Evolutionary conservation across 35 echinoderm and acorn worm genomes (phyloP).

Genomic region (Apostichopus parvimensis): DNA sequence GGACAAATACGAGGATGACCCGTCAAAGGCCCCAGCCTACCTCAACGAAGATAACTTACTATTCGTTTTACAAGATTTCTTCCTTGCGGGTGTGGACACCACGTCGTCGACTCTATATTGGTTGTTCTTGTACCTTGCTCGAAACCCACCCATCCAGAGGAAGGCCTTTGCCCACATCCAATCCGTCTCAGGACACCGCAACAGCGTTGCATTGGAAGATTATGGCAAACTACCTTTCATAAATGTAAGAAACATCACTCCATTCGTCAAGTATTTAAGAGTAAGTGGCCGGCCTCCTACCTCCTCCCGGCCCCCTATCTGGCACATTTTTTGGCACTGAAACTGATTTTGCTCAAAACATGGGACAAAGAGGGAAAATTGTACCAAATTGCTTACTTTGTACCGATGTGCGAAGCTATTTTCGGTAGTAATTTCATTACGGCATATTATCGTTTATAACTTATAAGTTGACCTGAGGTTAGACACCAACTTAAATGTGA

Average conservation of each 20-base stretch:
- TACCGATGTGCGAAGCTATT: too few species aligned
- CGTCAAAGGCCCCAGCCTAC: neutral
- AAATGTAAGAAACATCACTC: slow-evolving; percentile 2
- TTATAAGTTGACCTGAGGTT: too few species aligned
- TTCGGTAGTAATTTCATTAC: too few species aligned
- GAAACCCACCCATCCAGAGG: slow-evolving; percentile 21
- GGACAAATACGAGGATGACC: slow-evolving; percentile 28
- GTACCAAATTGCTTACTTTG: too few species aligned
- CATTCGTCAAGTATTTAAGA: too few species aligned
- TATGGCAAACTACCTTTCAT: slow-evolving; percentile 22
- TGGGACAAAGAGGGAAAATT: too few species aligned
- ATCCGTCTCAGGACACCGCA: neutral
- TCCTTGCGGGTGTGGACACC: slow-evolving; percentile 31
- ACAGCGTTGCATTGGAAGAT: slow-evolving; percentile 4
- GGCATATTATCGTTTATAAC: too few species aligned
- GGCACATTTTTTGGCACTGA: too few species aligned
- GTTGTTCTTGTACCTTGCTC: slow-evolving; percentile 8
- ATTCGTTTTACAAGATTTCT: slow-evolving; percentile 42
- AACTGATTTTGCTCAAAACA: too few species aligned
- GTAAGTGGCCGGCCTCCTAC: too few species aligned
- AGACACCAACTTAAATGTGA: too few species aligned
- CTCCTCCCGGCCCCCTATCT: too few species aligned
- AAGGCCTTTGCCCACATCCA: slow-evolving; percentile 8
- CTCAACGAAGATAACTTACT: slow-evolving; percentile 38
- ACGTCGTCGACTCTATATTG: slow-evolving; percentile 15